These are phyloP conservation scores for Brachionus calyciflorus DNA, from an alignment of 1,140 invertebrate species.

Conservation along the genomic window DNA sequence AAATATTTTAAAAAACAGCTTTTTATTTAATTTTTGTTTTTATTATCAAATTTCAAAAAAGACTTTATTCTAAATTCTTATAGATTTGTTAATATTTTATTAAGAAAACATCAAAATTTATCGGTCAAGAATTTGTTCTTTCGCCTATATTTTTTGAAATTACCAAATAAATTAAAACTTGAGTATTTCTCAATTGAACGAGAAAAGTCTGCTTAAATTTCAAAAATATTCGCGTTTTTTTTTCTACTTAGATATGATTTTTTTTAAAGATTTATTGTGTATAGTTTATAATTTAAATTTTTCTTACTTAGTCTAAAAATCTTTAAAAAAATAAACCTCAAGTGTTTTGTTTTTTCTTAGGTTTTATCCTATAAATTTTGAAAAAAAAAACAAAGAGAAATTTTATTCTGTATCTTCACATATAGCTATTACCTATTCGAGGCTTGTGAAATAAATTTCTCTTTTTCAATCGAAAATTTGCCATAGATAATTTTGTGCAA, in stretches of 20 bases:
- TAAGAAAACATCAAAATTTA: too few relatives aligned
- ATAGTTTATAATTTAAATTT: neutral
- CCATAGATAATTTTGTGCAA: too few relatives aligned
- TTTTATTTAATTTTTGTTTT: too few relatives aligned
- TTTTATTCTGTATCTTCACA: constrained; percentile 3
- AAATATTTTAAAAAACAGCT: too few relatives aligned
- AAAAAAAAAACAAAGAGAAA: neutral
- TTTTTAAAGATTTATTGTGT: neutral
- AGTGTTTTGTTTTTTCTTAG: constrained; percentile 18
- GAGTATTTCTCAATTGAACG: constrained; percentile 27
- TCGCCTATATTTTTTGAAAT: neutral
- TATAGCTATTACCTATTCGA: neutral
- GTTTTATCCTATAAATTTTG: neutral
- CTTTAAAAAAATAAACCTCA: constrained; percentile 13
- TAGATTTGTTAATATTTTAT: too few relatives aligned
- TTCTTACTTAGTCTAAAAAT: neutral
- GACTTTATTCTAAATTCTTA: too few relatives aligned
- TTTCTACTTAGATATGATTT: neutral
- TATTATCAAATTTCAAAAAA: too few relatives aligned
- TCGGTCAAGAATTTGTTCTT: neutral
- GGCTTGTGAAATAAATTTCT: too few relatives aligned
- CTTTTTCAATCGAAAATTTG: too few relatives aligned
- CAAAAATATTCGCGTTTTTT: neutral
- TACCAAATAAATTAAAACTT: neutral
- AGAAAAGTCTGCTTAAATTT: constrained; percentile 31